Base-by-base conservation (phyloP, 2,113 vertebrate genomes). In the Actinemys pallida region DNA sequence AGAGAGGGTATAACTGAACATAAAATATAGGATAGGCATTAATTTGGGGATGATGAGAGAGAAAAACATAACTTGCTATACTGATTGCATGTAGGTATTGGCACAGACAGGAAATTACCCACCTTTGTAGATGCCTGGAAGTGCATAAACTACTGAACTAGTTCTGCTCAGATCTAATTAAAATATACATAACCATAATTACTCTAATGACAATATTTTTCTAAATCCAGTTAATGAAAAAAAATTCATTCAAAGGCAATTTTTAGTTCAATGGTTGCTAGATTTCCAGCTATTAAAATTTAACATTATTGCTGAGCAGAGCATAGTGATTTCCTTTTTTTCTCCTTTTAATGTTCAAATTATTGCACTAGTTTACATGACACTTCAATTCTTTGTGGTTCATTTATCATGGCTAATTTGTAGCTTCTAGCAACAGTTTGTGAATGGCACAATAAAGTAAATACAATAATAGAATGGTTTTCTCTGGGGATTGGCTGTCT, bases 361-460 rank as follows among this genome's bases (percentile, higher is more conserved):
- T 91, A 93, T 90, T 83, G 62, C 42, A 93, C 14, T 65, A 47
- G n/a, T 94, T 95, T 97, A 47, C 57, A 84, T 87, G 90, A 39
- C 79, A 83, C 75, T 69, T 96, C n/a, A 87, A 81, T 90, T 92
- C 90, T 96, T 96, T 87, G 31, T 79, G 89, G 86, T 83, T 91
- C 88, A 91, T 98, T 97, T 96, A 94, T 95, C 88, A 91, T 80
- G 35, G 90, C 90, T 97, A 97, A 97, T 97, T 96, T 50, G 13
- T 89, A 45, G 19, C 89, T 98, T 95, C 87, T 90, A 97, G 62
- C 90, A 94, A 95, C 45, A 86, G 52, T 87, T 84, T 95, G 81
- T 93, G 86, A 96, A 91, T 92, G 76, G 14, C 20, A 81, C 27
- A 95, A 89, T 89, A 82, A 97, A 94, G 25, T 87, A 97, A 98